Percentiles rank a stretch among this genome's conserved stretches.
Evolutionary conservation across 2,113 vertebrate species (phyloP).

Genomic region (Urocitellus parryii): DNA sequence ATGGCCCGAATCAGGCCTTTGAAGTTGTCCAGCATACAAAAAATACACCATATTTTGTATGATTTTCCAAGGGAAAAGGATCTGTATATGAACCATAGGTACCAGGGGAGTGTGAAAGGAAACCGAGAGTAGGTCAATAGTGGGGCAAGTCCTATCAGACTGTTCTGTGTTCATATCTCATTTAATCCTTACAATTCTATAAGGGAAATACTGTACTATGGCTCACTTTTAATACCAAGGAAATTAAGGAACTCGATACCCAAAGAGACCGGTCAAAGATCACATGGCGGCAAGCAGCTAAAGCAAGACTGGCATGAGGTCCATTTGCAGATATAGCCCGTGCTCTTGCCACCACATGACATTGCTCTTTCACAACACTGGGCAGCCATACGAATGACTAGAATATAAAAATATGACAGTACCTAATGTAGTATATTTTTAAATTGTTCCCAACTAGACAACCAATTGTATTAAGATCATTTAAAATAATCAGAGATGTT

Average conservation of each 20-base stretch:
- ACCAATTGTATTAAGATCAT: not conserved
- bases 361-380: not conserved
- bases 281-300: not conserved
- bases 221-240: not conserved
- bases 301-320: not conserved
- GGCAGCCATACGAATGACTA: not conserved
- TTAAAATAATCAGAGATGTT: not conserved
- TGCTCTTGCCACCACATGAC: not conserved
- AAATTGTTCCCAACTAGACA: not conserved
- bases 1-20: not conserved
- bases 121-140: not conserved
- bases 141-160: not conserved
- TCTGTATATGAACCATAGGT: not conserved
- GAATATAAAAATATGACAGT: not conserved
- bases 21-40: not conserved
- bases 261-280: not conserved
- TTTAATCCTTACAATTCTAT: not conserved
- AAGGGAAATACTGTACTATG: not conserved
- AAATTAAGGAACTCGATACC: not conserved
- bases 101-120: not conserved
- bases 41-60: not conserved
- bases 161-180: not conserved
- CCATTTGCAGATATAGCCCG: not conserved
- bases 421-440: not conserved
- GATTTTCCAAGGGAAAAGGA: not conserved